These are phyloP conservation scores for Rhagoletis zephyria DNA, from an alignment of 1,140 invertebrate species.

Conservation along the genomic window DNA sequence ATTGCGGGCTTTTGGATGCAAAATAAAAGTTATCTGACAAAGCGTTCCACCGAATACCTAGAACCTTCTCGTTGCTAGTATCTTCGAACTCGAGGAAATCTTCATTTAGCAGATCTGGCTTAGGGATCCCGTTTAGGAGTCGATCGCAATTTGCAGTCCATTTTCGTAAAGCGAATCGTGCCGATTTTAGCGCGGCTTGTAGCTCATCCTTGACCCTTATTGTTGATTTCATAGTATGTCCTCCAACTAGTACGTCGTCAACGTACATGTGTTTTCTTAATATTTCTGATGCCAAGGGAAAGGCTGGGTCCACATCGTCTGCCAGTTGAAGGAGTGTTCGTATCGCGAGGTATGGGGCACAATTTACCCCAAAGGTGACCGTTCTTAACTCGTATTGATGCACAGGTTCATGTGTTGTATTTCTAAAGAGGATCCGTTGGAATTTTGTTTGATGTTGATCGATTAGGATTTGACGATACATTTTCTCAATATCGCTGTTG, in stretches of 20 bases:
- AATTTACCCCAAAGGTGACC: conserved; percentile 40
- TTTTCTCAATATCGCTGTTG: too few relatives aligned
- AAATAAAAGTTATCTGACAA: conserved; percentile 31
- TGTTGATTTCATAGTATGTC: neutral
- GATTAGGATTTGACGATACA: too few relatives aligned
- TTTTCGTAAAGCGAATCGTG: conserved; percentile 27
- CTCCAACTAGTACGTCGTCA: conserved; percentile 14
- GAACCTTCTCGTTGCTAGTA: neutral
- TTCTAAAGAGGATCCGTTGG: too few relatives aligned
- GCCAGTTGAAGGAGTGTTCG: conserved; percentile 22
- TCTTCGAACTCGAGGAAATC: conserved; percentile 43
- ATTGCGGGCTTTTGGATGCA: neutral
- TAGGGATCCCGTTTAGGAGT: neutral
- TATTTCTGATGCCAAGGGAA: neutral
- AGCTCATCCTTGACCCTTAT: neutral
- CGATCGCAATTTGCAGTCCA: conserved; percentile 12
- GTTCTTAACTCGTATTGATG: conserved; percentile 26
- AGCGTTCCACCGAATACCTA: conserved; percentile 52
- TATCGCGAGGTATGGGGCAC: conserved; percentile 41
- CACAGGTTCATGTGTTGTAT: too few relatives aligned
- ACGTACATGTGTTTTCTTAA: neutral
- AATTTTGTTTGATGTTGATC: too few relatives aligned
- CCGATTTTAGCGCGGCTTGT: neutral
- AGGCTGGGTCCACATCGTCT: neutral
- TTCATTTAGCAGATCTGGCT: conserved; percentile 1